Evolutionary conservation across 2,797 vertebrate genomes (phyloP).

Genomic region (Aythya fuligula): DNA sequence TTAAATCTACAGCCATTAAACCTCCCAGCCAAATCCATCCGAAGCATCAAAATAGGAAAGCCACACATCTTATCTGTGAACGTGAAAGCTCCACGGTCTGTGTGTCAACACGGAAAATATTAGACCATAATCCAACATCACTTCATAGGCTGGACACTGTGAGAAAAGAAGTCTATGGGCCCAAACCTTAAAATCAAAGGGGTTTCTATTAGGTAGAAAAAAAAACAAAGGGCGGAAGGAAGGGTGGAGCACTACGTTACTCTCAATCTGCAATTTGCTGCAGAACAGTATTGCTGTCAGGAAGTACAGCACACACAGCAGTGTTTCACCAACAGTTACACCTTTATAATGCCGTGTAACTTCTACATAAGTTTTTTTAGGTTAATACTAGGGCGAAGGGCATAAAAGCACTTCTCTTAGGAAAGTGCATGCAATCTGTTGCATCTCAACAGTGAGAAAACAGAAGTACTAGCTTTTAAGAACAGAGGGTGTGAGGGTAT

Average conservation of each 20-base stretch:
- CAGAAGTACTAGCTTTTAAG: neutral
- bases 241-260: slow-evolving; percentile 40
- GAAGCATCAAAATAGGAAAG: neutral
- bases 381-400: neutral
- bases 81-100: neutral
- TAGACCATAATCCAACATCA: neutral
- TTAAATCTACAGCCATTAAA: neutral
- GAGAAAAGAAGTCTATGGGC: neutral
- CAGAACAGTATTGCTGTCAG: slow-evolving; percentile 8
- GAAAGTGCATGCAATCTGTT: accelerated
- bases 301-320: slow-evolving; percentile 18
- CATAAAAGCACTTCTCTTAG: neutral
- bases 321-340: neutral
- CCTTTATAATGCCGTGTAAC: neutral
- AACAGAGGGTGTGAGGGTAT: neutral
- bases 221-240: slow-evolving; percentile 75
- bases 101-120: neutral
- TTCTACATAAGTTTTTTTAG: neutral
- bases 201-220: slow-evolving; percentile 25
- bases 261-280: neutral
- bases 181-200: slow-evolving; percentile 50
- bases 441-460: neutral
- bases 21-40: neutral
- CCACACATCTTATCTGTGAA: accelerated
- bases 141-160: neutral